Percentiles rank a stretch among this genome's conserved stretches.
Evolutionary conservation across 1,140 invertebrate species (phyloP).

Genomic region (Calliphora vicina): DNA sequence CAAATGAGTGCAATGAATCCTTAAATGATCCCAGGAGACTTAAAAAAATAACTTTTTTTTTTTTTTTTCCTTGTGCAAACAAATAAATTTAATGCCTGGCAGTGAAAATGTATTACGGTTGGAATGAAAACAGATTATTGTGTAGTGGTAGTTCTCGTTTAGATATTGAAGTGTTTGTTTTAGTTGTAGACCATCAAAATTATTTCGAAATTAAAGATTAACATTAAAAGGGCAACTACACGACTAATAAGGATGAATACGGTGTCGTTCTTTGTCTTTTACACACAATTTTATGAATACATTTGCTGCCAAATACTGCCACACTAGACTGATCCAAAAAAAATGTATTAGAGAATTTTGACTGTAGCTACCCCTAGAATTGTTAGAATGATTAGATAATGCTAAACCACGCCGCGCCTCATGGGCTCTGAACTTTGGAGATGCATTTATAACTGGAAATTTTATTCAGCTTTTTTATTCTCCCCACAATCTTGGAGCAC

Average conservation of each 20-base stretch:
- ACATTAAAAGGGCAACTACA: not conserved
- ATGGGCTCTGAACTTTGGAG: too few species aligned
- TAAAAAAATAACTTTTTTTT: not conserved
- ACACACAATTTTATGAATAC: too few species aligned
- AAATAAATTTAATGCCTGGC: not conserved
- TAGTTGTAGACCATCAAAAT: not conserved
- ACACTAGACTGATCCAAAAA: too few species aligned
- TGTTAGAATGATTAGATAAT: too few species aligned
- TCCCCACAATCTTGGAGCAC: too few species aligned
- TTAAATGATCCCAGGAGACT: slow-evolving; percentile 5
- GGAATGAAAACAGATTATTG: not conserved
- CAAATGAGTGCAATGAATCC: not conserved
- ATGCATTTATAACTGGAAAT: too few species aligned
- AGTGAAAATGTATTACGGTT: not conserved
- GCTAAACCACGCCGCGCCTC: too few species aligned
- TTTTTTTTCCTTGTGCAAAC: not conserved
- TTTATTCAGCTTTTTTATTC: too few species aligned
- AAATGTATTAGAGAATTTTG: too few species aligned
- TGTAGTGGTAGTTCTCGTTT: not conserved
- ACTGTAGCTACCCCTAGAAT: too few species aligned
- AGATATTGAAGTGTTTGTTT: not conserved
- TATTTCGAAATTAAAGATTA: not conserved
- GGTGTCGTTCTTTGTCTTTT: too few species aligned
- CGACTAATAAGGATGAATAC: not conserved
- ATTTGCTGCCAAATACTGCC: too few species aligned